Base-by-base conservation (phyloP, 2,113 vertebrate species). In the Ornithorhynchus anatinus region DNA sequence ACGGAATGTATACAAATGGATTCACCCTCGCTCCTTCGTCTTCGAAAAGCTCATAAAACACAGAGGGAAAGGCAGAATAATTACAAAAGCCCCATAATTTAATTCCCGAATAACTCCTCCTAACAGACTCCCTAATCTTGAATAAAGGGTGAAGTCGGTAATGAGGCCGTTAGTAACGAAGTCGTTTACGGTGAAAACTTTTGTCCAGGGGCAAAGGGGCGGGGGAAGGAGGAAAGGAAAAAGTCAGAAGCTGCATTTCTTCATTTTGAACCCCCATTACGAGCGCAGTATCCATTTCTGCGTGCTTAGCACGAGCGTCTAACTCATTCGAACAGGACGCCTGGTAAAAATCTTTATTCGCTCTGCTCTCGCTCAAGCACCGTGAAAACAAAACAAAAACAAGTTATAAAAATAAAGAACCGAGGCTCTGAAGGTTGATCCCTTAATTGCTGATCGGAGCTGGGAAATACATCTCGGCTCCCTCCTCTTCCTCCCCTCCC, bases 391-490 rank as follows among this genome's bases (percentile, higher is more conserved):
- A n/a, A 82, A 75, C 70, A 25, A 80, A 72, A 84, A 77, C 29
- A 80, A 85, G 59, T 66, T 57, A 72, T 23, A 64, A 75, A 75
- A 77, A 76, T 40, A 52, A 60, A 84, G 72, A 76, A 69, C 48
- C 62, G 68, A 86, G 79, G 40, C 29, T 82, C 51, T 36, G 29
- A 67, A 86, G 53, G 72, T 60, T 72, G 14, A 81, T 79, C 77
- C 83, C 40, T 61, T 77, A 81, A 89, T 37, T 84, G 68, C 53
- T 81, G 60, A 82, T 85, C 61, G 84, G 51, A 84, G 48, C 36
- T 83, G 71, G 71, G 84, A 87, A 90, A 86, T 40, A 69, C 79
- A 81, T 81, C 27, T 75, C 78, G 81, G 80, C 72, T 78, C 37
- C 27, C 22, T 45, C 20, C 57, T n/a, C n/a, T n/a, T n/a, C n/a